Evolutionary conservation across 2,888 invertebrate species (phyloP).

Genomic region (Bursaphelenchus okinawaensis): DNA sequence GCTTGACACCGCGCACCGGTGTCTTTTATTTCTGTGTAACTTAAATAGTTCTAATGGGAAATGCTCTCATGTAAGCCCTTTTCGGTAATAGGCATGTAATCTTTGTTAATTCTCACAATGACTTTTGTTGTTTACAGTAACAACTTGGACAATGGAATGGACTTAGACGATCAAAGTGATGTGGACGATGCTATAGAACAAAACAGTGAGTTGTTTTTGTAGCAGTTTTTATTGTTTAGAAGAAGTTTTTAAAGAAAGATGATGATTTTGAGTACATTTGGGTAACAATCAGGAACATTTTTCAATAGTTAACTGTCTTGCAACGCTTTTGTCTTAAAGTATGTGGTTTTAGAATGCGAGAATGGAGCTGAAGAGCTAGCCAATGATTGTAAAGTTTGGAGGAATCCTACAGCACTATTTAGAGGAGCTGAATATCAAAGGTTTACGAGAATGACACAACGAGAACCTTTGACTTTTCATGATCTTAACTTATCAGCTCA

Average conservation of each 20-base stretch:
- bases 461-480: slow-evolving; percentile 92
- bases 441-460: slow-evolving; percentile 73
- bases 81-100: background rate
- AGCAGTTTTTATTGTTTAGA: background rate
- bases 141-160: slow-evolving; percentile 37
- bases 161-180: slow-evolving; percentile 48
- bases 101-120: background rate
- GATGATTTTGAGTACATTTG: background rate
- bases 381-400: slow-evolving; percentile 85
- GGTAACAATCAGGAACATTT: background rate
- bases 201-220: slow-evolving; percentile 19
- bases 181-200: slow-evolving; percentile 42
- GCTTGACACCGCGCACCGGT: background rate
- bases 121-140: slow-evolving; percentile 37
- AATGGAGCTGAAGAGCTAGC: background rate
- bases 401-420: slow-evolving; percentile 88
- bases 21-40: background rate
- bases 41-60: background rate
- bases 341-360: slow-evolving; percentile 1
- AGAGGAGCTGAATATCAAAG: slow-evolving; percentile 92
- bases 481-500: slow-evolving; percentile 98
- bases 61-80: slow-evolving; percentile 4
- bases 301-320: too few relatives aligned
- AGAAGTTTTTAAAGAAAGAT: background rate
- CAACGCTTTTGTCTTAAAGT: too few relatives aligned